Evolutionary conservation across 2,888 invertebrate genomes (phyloP).

Genomic region (Drosophila engyochracea): DNA sequence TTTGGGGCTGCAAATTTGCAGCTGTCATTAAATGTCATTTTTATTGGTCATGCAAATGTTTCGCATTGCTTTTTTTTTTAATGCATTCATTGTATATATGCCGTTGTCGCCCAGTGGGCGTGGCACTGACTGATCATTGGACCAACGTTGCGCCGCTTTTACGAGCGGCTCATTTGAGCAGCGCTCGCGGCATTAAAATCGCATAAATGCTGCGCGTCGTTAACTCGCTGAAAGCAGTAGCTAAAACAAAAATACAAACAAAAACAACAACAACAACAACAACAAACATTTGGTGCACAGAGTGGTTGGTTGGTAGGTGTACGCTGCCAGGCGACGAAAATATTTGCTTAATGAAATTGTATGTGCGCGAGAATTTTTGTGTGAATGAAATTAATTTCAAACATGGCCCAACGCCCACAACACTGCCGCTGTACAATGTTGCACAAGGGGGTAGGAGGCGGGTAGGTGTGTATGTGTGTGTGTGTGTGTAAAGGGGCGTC

Average conservation of each 20-base stretch:
- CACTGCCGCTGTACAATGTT: background rate
- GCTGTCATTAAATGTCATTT: conserved; percentile 67
- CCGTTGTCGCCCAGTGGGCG: conserved; percentile 1
- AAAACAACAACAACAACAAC: conserved; percentile 15
- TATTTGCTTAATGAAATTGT: conserved; percentile 80
- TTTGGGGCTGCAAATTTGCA: conserved; percentile 69
- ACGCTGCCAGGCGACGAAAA: conserved; percentile 66
- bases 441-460: background rate
- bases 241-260: conserved; percentile 20
- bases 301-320: background rate
- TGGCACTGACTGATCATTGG: conserved; percentile 55
- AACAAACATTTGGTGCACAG: background rate
- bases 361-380: conserved; percentile 77
- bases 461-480: background rate
- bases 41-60: conserved; percentile 68
- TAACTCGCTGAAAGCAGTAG: conserved; percentile 49
- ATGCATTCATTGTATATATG: conserved; percentile 71
- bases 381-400: conserved; percentile 79
- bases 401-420: conserved; percentile 55
- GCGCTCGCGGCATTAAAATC: conserved; percentile 70
- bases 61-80: conserved; percentile 62
- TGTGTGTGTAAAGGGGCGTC: conserved; percentile 6
- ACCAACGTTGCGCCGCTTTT: conserved; percentile 49
- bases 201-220: conserved; percentile 72
- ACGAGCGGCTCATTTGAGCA: conserved; percentile 65